These are phyloP conservation scores for Podarcis cretensis DNA, from an alignment of 2,113 vertebrate genomes.

Conservation along the genomic window DNA sequence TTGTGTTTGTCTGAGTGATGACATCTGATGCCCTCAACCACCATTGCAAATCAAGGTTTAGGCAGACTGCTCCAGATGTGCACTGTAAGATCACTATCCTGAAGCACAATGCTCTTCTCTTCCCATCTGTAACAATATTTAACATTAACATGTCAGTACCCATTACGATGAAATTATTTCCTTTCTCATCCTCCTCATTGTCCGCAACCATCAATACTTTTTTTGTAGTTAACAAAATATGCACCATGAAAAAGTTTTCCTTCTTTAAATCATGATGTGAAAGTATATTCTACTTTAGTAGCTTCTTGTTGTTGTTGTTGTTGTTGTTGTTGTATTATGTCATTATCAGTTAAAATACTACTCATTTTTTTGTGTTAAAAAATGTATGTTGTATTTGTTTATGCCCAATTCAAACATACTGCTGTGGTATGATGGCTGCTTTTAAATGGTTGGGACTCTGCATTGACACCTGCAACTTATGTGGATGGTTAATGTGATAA, in stretches of 20 bases:
- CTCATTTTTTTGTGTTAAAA: not conserved
- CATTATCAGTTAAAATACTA: not conserved
- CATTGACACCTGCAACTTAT: not conserved
- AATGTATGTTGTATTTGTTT: not conserved
- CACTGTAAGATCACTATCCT: conserved; percentile 37
- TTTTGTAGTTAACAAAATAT: not conserved
- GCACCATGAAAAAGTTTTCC: not conserved
- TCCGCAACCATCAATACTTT: conserved; percentile 17
- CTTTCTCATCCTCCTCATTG: not conserved
- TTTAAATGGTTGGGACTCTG: too few relatives aligned
- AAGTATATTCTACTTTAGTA: not conserved
- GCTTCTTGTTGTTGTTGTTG: fast-evolving
- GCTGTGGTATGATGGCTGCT: not conserved
- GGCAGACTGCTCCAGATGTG: conserved; percentile 42
- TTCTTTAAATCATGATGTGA: not conserved
- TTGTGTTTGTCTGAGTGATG: conserved; percentile 37
- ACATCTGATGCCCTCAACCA: conserved; percentile 32
- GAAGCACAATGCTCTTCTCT: conserved; percentile 55
- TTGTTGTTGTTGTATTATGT: not conserved
- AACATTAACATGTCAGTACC: conserved; percentile 18
- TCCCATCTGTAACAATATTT: conserved; percentile 49
- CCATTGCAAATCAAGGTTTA: conserved; percentile 42
- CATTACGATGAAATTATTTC: not conserved
- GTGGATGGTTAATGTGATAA: not conserved
- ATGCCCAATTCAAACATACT: not conserved